Evolutionary conservation across 2,888 invertebrate species (phyloP).

Genomic region (Leistus spinibarbis): DNA sequence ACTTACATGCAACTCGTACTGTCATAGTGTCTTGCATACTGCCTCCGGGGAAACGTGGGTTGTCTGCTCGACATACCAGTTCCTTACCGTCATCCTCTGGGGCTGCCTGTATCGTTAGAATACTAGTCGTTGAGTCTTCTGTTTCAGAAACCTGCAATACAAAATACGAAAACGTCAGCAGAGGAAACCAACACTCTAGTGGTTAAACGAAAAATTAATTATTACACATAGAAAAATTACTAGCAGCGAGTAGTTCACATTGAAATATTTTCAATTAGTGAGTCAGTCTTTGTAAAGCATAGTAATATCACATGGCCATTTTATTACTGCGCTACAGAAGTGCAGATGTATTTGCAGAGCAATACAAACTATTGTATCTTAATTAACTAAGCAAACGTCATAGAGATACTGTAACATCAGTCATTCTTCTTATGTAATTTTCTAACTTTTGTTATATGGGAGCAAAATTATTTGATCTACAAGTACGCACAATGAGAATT

Average conservation of each 20-base stretch:
- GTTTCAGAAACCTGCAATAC: constrained; percentile 64
- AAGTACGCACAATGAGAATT: constrained; percentile 39
- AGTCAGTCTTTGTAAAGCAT: too few relatives aligned
- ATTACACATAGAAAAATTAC: not conserved
- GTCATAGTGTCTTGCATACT: constrained; percentile 77
- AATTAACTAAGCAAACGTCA: not conserved
- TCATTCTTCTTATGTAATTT: not conserved
- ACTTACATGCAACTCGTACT: constrained; percentile 86
- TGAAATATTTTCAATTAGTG: too few relatives aligned
- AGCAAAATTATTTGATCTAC: not conserved
- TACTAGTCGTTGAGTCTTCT: constrained; percentile 73
- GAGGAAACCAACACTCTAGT: not conserved
- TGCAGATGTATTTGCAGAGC: too few relatives aligned
- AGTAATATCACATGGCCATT: too few relatives aligned
- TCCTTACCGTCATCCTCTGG: constrained; percentile 83
- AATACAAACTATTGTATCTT: too few relatives aligned
- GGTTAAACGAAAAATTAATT: not conserved
- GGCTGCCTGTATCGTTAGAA: constrained; percentile 74
- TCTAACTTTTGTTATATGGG: not conserved
- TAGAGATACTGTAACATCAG: not conserved
- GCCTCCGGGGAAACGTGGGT: constrained; percentile 84
- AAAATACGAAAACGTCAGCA: constrained; percentile 6
- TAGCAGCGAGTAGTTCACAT: too few relatives aligned
- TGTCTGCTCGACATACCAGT: constrained; percentile 83
- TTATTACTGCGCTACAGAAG: too few relatives aligned